Evolutionary conservation across 2,888 invertebrate genomes (phyloP), one percentile per base, ranked within the genome.

Genomic region (Neria commutata): DNA sequence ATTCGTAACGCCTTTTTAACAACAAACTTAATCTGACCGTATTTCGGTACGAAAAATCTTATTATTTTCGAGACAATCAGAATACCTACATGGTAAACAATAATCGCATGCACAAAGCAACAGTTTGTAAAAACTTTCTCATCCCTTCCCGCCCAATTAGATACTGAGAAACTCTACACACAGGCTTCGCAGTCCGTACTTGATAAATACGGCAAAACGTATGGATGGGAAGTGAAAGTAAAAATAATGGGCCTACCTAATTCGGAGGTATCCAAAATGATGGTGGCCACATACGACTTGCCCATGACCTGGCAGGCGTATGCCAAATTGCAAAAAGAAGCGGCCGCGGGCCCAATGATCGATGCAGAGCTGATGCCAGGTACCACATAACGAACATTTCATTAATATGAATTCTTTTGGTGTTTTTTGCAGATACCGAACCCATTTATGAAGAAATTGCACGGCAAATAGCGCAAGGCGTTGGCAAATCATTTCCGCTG

Each of bases 161-260:
- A 94, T 84, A 92, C 94, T 37, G 94, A 94, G 82, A 83, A 82
- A 23, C 83, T 92, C 53, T 94, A 94, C 78, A 89, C 91, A 40
- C 79, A 85, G 70, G 90, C 89, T 5, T 89, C 88, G 68, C 88
- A 90, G 83, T 86, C 85, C 72, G 83, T 91, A 54, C 80, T 89
- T 48, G 84, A 85, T 56, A 83, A 83, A 37, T 93, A 87, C 81
- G 90, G 88, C 1, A 90, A 91, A 80, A 83, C 83, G 5, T 95
- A 88, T 74, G 90, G 89, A 0, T 92, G 89, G 88, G 90, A 92
- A 8, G 78, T 91, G 21, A 95, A 95, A 83, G 76, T 85, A 11
- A 83, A 84, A 65, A 75, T 87, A 10, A 92, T 93, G 92, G 93
- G 92, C 0, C 79, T 86, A 24, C 88, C 88, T 61, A 84, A 86